phyloP scores from a whole-genome alignment of 2,113 vertebrate species.

The Potamarius usumacintae region DNA sequence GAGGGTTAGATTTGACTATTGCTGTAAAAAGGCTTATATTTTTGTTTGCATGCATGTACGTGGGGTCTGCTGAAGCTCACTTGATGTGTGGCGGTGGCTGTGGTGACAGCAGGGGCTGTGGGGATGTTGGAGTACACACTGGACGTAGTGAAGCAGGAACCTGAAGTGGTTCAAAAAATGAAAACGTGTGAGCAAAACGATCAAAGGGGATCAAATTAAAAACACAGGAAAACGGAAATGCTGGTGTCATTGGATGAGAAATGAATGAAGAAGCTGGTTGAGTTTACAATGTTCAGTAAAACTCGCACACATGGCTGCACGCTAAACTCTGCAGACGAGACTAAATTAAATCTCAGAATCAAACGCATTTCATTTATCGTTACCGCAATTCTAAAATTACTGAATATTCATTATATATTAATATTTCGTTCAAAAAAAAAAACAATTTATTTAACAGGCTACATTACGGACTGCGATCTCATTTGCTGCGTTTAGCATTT shows the following conservation, averaged over 20 bases:
- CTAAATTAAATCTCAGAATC: neutral
- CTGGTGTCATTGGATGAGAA: neutral
- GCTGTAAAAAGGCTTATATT: neutral
- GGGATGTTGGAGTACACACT: conserved; percentile 77
- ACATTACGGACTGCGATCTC: neutral
- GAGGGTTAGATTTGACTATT: neutral
- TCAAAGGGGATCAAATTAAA: neutral
- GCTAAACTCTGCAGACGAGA: neutral
- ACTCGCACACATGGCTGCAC: no score
- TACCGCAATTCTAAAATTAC: neutral
- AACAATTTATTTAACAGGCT: neutral
- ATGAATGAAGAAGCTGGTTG: neutral
- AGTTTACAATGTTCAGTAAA: neutral
- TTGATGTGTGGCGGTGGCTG: conserved; percentile 62
- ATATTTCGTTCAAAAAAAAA: no score
- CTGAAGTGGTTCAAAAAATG: conserved; percentile 53
- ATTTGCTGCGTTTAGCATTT: neutral
- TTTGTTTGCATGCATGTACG: neutral
- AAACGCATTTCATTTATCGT: neutral
- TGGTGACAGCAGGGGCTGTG: conserved; percentile 65
- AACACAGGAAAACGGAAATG: neutral
- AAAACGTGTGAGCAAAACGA: neutral
- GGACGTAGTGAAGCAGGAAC: conserved; percentile 78
- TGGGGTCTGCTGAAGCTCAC: conserved; percentile 29
- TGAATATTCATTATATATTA: neutral